Base-by-base conservation (phyloP, 2,888 invertebrate genomes). In the Drosophila birchii region DNA sequence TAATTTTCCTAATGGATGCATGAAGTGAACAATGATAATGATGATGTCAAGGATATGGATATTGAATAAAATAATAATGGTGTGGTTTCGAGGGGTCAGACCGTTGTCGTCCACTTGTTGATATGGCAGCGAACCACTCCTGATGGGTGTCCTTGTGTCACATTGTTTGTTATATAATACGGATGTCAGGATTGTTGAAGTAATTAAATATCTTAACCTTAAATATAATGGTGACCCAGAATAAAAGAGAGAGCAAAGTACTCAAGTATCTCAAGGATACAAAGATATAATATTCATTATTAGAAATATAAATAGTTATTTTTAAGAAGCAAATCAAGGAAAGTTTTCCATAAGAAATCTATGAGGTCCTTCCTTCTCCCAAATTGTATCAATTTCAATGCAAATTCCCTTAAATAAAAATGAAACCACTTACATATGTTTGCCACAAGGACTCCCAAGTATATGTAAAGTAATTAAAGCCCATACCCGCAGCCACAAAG, bases 1-100 rank as follows among this genome's bases (percentile, higher is more conserved):
- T 81, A 78, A 86, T 84, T 84, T 78, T 72, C 67, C 82, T 84
- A 84, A 84, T 84, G 88, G 75, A 43, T 54, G 38, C 75, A 32
- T 29, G 23, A 49, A 20, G 3, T 16, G 51, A 39, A 53, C 61
- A 66, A 49, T 56, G 47, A 34, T 34, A 20, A 51, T 39, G 8
- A 53, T 16, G 49, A 53, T 54, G 45, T 29, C 26, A n/a, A 41
- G 26, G 57, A 53, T 55, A 49, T 47, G 68, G 26, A 51, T 51
- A 34, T 58, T 55, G n/a, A 0, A n/a, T n/a, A n/a, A 34, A 9
- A 34, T 34, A 51, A 36, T 34, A 39, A 49, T 36, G 32, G 23
- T 26, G 55, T 26, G 41, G 43, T 16, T 43, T 36, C 23, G 32
- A 39, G 44, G 45, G 64, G 51, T 45, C 51, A 34, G 34, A n/a